Base-by-base conservation (phyloP, 2,797 vertebrate species). In the Gadopsis marmoratus region DNA sequence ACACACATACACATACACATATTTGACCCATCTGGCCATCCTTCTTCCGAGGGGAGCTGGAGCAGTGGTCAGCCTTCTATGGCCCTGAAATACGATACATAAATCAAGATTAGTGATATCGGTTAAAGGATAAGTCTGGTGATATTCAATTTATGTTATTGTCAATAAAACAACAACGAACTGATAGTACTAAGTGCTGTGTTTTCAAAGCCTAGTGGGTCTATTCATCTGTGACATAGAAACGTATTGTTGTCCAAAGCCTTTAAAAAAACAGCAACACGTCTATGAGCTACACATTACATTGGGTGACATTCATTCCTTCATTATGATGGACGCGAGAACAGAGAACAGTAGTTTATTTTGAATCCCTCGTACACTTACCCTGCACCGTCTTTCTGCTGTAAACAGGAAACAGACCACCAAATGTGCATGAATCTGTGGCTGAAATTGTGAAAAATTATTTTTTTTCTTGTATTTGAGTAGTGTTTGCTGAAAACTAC, bases 401-500 rank as follows among this genome's bases (percentile, higher is more conserved):
- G 19, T 39, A 33, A 55, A 71, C 23, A 14, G 12, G 13, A 33
- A 31, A 58, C 10, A 67, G 11, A 47, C 4, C 33, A 56, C 26
- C 33, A 63, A 62, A 59, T 64, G 51, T 60, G 39, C 55, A 39
- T 48, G 35, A 59, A 75, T 75, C 37, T 3, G 3, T 4, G 2
- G 12, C 21, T 63, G 31, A 78, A 63, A 63, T 31, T 16, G 26
- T 11, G 19, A n/a, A 37, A 37, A 69, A 71, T 41, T 19, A 29
- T 23, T 8, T 7, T 0, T 2, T 26, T 41, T 50, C 8, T 26
- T 2, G 35, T 60, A 17, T 39, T 23, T 72, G 17, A 63, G 16
- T 69, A 33, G 26, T 47, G 8, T 39, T 35, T 16, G 41, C 8
- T 43, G 1, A 45, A 63, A 55, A 58, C 31, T 26, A 9, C n/a